Percentiles rank a stretch among this genome's conserved stretches.
These are phyloP conservation scores for Pangasianodon gigas DNA, from an alignment of 2,113 vertebrate species.

Conservation along the genomic window DNA sequence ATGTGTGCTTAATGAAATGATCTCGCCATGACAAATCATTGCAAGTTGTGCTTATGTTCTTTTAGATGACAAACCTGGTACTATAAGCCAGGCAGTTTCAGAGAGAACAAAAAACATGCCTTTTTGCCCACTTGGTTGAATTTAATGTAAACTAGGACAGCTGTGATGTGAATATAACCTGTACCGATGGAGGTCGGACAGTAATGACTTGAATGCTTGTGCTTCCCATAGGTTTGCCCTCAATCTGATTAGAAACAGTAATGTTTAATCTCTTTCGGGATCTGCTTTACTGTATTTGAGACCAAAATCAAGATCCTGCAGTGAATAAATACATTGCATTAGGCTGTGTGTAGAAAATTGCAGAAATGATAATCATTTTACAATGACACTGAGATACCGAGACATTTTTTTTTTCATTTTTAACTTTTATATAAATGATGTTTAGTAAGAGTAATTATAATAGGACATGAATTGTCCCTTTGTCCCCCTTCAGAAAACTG, in stretches of 20 bases:
- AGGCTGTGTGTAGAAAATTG: conserved; percentile 44
- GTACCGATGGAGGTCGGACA: conserved; percentile 21
- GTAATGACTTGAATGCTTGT: conserved; percentile 16
- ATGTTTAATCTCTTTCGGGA: conserved; percentile 24
- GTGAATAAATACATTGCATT: conserved; percentile 40
- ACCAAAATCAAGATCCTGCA: conserved; percentile 43
- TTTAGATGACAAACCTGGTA: conserved; percentile 41
- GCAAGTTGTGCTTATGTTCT: conserved; percentile 39
- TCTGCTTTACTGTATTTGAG: conserved; percentile 38
- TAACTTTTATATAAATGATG: neutral
- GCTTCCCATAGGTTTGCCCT: conserved; percentile 39
- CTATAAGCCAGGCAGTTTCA: conserved; percentile 16
- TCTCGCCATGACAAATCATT: conserved; percentile 52
- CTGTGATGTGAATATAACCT: conserved; percentile 51
- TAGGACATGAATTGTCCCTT: neutral
- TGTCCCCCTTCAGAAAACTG: conserved; percentile 2
- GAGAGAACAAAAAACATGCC: conserved; percentile 29
- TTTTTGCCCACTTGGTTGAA: conserved; percentile 28
- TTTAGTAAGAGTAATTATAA: neutral
- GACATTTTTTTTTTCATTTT: neutral
- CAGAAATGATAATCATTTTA: conserved; percentile 51
- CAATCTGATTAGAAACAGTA: conserved; percentile 47
- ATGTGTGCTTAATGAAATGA: conserved; percentile 61
- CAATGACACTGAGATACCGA: conserved; percentile 15
- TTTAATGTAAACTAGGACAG: conserved; percentile 55